Evolutionary conservation across 2,888 invertebrate genomes (phyloP), one percentile per base, ranked within the genome.

Genomic region (Eupithecia pulchellata): DNA sequence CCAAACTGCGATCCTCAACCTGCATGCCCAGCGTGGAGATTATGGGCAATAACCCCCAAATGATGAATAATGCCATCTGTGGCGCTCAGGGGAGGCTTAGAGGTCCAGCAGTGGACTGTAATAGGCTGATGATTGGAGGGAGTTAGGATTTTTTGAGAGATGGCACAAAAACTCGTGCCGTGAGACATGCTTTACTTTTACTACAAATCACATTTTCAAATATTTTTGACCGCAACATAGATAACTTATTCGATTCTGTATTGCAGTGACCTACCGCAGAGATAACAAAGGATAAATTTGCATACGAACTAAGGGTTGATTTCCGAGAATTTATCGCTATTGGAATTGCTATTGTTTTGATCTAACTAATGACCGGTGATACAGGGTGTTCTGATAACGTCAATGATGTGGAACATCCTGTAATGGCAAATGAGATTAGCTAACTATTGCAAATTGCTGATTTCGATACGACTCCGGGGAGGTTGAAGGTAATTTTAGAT

Each of bases 361-460:
- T 86, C 83, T 81, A 82, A 86, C 84, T 87, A 88, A 89, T 89
- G 85, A 85, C 82, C 80, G 78, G 79, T 80, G n/a, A 75, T 71
- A 64, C 76, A 75, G 75, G 75, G 61, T 71, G 68, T 60, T 20
- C 61, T 65, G 80, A 77, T 80, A 80, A 75, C 78, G 75, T 76
- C 74, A 73, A 61, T 39, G 30, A 64, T 39, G 34, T 25, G 69
- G 30, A 42, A 60, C 64, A 70, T 20, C 58, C 69, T 67, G 68
- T 67, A 68, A 47, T 68, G 39, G 60, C 72, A 72, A 74, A 75
- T 73, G 71, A 73, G 72, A 57, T 70, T 66, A 17, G 52, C 36
- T 69, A 60, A 63, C 39, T 57, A 30, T 61, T 52, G 57, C 36
- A 30, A 42, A 32, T 55, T 36, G 60, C 20, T 60, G 25, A 68